Evolutionary conservation across 2,888 invertebrate genomes (phyloP), one percentile per base, ranked within the genome.

Genomic region (Cheilosia scutellata): DNA sequence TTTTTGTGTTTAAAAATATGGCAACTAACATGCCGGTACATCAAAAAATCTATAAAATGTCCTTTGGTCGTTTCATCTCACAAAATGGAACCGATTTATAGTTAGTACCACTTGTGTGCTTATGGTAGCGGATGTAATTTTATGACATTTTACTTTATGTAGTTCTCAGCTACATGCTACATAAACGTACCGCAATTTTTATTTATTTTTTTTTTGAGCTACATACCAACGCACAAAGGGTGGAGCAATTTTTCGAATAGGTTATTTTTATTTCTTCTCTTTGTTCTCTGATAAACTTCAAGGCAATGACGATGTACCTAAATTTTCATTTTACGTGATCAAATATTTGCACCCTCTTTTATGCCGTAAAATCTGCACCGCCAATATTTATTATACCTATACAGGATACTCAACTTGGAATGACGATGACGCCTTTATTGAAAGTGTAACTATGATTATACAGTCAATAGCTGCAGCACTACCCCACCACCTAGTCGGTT

Each of bases 301-400:
- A n/a, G n/a, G 27, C 68, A 11, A 4, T 11, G n/a, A 20, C 16
- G 13, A 68, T 42, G 55, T 58, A 25, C 29, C 31, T 20, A 16
- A 57, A 55, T 49, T 57, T 53, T 49, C 57, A 57, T 57, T 49
- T 75, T 16, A 42, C n/a, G 37, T 58, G 25, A 0, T 31, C 58
- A 58, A 76, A 76, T 76, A 76, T 76, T 66, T 76, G 58, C 31
- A 49, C 40, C 31, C 51, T 49, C 7, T 49, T 40, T 40, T 29
- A 53, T 42, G 42, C 42, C 29, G 29, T 37, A 65, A 49, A 29
- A 57, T 57, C 75, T 37, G 5, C 49, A 47, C 13, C 49, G 37
- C 33, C 29, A 40, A 55, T 57, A 75, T 65, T 62, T 47, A 47
- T 37, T 20, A 13, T n/a, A 33, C 20, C 29, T 20, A 13, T n/a